These are phyloP conservation scores for Apistogramma diplotaenia DNA, from an alignment of 2,113 vertebrate genomes.

Conservation along the genomic window DNA sequence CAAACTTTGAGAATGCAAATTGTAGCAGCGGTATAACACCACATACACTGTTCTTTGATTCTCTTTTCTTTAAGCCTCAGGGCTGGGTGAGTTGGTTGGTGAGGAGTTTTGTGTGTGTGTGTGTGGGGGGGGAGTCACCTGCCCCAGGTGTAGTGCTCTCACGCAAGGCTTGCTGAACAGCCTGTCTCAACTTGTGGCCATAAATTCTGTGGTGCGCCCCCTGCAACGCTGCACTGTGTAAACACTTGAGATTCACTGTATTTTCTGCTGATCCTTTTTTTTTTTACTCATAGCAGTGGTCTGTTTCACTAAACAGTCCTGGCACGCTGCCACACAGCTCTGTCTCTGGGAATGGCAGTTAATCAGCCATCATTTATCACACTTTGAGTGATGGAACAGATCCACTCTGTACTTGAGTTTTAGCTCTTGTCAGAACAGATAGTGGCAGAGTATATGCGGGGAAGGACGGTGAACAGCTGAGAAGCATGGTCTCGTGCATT, in stretches of 20 bases:
- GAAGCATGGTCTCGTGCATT: slow-evolving; percentile 68
- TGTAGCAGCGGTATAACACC: slow-evolving; percentile 18
- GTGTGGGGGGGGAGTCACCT: slow-evolving; percentile 19
- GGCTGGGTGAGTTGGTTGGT: neutral
- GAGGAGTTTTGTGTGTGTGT: too few relatives aligned
- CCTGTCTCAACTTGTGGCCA: slow-evolving; percentile 66
- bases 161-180: slow-evolving; percentile 63
- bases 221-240: neutral
- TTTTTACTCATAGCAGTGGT: neutral
- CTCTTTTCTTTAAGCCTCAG: slow-evolving; percentile 32
- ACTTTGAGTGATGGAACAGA: slow-evolving; percentile 14
- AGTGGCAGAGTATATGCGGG: slow-evolving; percentile 11
- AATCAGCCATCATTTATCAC: slow-evolving; percentile 15
- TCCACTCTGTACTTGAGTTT: neutral
- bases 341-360: neutral
- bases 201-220: slow-evolving; percentile 2
- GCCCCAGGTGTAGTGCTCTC: slow-evolving; percentile 71
- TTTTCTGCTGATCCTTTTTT: neutral
- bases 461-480: slow-evolving; percentile 71
- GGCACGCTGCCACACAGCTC: neutral
- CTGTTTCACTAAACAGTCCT: slow-evolving; percentile 3
- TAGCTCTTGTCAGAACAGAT: slow-evolving; percentile 42
- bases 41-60: slow-evolving; percentile 57
- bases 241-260: slow-evolving; percentile 24
- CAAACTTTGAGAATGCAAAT: slow-evolving; percentile 24